These are phyloP conservation scores for Phengaris alcon DNA, from an alignment of 2,888 invertebrate species.

Conservation along the genomic window DNA sequence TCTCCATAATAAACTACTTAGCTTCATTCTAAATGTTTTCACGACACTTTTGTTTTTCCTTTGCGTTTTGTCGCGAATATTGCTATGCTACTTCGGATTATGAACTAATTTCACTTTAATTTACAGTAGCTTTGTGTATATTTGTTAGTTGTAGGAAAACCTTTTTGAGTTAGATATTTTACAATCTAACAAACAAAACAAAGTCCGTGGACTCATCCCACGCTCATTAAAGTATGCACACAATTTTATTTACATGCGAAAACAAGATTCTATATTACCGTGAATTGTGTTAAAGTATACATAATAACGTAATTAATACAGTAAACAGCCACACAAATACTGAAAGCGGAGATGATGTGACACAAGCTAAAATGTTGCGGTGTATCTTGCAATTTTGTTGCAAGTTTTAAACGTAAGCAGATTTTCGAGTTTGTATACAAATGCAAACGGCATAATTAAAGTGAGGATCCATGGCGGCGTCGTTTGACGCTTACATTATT, in stretches of 20 bases:
- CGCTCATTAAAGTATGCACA: too few relatives aligned
- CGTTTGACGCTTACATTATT: constrained; percentile 27
- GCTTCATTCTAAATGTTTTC: constrained; percentile 29
- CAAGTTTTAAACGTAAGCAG: constrained; percentile 31
- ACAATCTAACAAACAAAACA: too few relatives aligned
- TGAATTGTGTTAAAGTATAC: neutral
- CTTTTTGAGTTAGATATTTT: too few relatives aligned
- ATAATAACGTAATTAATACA: neutral
- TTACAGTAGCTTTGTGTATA: neutral
- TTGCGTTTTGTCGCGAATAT: constrained; percentile 51
- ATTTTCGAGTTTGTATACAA: constrained; percentile 34
- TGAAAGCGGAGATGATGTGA: neutral
- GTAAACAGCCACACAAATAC: neutral
- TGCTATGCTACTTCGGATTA: constrained; percentile 42
- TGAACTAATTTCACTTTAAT: neutral
- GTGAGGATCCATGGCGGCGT: constrained; percentile 14
- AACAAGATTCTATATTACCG: neutral
- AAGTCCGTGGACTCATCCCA: too few relatives aligned
- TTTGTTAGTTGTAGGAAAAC: neutral
- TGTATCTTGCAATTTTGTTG: constrained; percentile 47
- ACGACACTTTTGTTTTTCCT: constrained; percentile 23
- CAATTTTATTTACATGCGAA: neutral
- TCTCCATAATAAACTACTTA: constrained; percentile 31
- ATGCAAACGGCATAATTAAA: constrained; percentile 30
- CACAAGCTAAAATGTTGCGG: constrained; percentile 32